Conservation (phyloP, 2,888 invertebrate genomes). For the Ectemnius lituratus region DNA sequence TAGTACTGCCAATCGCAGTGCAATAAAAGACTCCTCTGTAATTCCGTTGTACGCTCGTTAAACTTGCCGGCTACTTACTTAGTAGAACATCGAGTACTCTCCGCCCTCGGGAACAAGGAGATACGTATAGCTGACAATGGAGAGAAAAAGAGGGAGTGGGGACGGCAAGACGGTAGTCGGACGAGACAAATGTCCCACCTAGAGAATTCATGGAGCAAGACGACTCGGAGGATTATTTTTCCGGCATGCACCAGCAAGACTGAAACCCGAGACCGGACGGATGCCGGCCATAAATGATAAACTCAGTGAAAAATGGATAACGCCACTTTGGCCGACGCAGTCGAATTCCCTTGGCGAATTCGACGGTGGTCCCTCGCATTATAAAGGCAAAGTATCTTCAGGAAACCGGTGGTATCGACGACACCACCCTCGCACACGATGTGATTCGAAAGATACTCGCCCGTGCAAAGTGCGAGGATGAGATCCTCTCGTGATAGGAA, state of each 20-base stretch:
- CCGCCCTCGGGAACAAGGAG: no score
- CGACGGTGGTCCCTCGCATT: conserved; percentile 38
- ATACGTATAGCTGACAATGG: not conserved
- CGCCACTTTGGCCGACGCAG: conserved; percentile 31
- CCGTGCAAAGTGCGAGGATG: conserved; percentile 32
- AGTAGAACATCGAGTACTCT: no score
- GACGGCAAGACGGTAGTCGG: not conserved
- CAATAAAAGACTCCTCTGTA: not conserved
- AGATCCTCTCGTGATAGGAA: conserved; percentile 62
- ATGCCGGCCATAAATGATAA: conserved; percentile 32
- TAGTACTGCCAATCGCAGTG: not conserved
- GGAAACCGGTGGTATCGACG: conserved; percentile 48
- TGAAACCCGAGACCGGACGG: not conserved
- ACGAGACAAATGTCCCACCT: conserved; percentile 9
- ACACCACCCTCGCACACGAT: conserved; percentile 28
- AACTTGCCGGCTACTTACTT: not conserved
- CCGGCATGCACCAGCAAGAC: conserved; percentile 6
- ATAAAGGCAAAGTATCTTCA: conserved; percentile 55
- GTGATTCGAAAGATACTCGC: conserved; percentile 60
- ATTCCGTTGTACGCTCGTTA: conserved; percentile 2
- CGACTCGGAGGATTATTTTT: conserved; percentile 31
- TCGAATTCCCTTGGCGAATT: conserved; percentile 27
- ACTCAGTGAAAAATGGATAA: conserved; percentile 39
- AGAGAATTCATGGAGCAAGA: conserved; percentile 16
- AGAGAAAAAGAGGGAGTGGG: not conserved